Base-by-base conservation (phyloP, 2,797 vertebrate genomes). In the Urocyon cinereoargenteus region DNA sequence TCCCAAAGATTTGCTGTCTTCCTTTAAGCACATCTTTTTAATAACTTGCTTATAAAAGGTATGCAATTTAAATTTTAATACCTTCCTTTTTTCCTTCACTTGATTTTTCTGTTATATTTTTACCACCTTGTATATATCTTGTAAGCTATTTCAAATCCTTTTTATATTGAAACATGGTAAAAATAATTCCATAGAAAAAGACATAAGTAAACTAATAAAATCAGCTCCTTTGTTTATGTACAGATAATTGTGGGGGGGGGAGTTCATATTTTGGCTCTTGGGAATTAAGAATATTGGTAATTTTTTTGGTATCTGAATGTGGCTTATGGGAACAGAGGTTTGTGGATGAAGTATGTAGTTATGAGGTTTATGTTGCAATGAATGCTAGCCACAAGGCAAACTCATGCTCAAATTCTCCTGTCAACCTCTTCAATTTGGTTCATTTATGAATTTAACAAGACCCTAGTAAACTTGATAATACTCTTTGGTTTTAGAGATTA, bases 291-390 rank as follows among this genome's bases (percentile, higher is more conserved):
- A 3, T 7, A 8, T 12, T 90, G 34, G 15, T 11, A 53, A 79
- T 79, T 62, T 68, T 45, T 79, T 81, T 91, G 49, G 34, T 81
- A 62, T 86, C 53, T 86, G 21, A 95, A 34, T 57, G 45, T 73
- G 64, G 73, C 12, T 81, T 45, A 22, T 10, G 4, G 12, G 75
- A 86, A 91, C 21, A 72, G 62, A 90, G 31, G 22, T 72, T 55
- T 91, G 28, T 55, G 34, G 5, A 72, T 81, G 62, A 91, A 28
- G 11, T 62, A 55, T 22, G 21, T 15, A 66, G 51, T 36, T 51
- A 61, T 40, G 26, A 83, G 5, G 26, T 36, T 95, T 10, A 72
- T 79, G 28, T 45, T 79, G 12, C n/a, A 86, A 26, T 45, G 55
- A 72, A 73, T 21, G 28, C n/a, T 83, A 73, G 55, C 31, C 45